Conservation (phyloP, 2,888 invertebrate species). For the Escarpia spicata region DNA sequence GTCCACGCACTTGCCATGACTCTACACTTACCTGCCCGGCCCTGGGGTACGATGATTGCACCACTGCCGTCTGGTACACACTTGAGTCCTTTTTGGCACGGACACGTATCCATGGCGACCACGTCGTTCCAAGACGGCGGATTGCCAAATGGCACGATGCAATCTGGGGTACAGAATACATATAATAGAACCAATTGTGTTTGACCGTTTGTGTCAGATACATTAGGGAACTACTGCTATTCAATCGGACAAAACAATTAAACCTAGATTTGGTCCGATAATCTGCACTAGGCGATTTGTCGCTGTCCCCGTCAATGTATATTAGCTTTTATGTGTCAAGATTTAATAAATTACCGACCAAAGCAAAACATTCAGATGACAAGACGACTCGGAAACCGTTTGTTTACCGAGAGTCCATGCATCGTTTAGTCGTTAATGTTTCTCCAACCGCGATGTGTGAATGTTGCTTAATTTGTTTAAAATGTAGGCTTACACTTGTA, state of each 20-base stretch:
- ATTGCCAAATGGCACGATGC: not conserved
- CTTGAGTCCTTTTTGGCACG: not conserved
- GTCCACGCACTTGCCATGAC: no score
- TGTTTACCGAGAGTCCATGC: no score
- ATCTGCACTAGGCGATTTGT: not conserved
- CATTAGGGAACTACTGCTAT: not conserved
- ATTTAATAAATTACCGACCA: not conserved
- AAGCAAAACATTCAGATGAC: no score
- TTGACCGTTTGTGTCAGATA: not conserved
- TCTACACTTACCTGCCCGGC: not conserved
- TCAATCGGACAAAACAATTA: not conserved
- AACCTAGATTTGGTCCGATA: not conserved
- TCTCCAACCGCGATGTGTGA: no score
- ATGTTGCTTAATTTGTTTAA: no score
- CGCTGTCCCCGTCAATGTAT: not conserved
- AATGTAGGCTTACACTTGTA: no score
- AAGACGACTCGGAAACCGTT: no score
- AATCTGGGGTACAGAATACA: not conserved
- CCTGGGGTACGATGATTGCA: not conserved
- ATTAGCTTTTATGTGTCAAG: not conserved
- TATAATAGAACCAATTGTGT: not conserved
- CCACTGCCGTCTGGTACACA: not conserved
- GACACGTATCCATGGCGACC: constrained; percentile 5
- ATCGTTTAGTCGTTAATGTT: no score
- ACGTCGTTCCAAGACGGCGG: not conserved